A percentile compares a stretch with the other conserved stretches of the same genome.
Evolutionary conservation across 2,888 invertebrate genomes (phyloP).

Genomic region (Drosophila tripunctata): DNA sequence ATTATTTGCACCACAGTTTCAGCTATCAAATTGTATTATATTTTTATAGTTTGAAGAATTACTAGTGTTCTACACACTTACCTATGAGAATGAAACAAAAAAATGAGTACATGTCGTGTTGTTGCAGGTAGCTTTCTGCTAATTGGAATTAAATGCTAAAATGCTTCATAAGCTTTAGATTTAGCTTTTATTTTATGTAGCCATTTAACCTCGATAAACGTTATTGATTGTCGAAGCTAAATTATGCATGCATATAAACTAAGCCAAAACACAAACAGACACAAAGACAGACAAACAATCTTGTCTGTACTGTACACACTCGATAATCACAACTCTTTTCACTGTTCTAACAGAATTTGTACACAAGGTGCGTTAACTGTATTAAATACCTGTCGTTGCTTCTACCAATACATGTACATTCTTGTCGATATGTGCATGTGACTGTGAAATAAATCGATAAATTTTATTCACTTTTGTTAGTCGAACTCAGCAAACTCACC

Average conservation of each 20-base stretch:
- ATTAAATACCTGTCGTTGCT: constrained; percentile 48
- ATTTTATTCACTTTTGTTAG: constrained; percentile 69
- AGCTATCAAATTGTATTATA: no score
- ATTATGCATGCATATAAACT: constrained; percentile 52
- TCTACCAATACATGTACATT: not conserved
- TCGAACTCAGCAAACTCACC: no score
- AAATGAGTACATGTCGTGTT: not conserved
- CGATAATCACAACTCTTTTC: constrained; percentile 28
- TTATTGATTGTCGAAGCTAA: constrained; percentile 50
- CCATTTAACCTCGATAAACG: constrained; percentile 26
- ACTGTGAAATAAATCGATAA: constrained; percentile 59
- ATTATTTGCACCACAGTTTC: no score
- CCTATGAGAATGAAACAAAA: not conserved
- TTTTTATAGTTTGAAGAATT: no score
- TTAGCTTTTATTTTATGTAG: constrained; percentile 8
- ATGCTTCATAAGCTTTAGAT: constrained; percentile 21
- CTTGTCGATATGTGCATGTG: constrained; percentile 15
- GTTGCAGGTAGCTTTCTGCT: not conserved
- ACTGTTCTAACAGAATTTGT: constrained; percentile 32
- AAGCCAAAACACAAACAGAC: constrained; percentile 22
- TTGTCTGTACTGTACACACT: not conserved
- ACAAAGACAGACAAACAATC: constrained; percentile 10
- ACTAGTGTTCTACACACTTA: not conserved
- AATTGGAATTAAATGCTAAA: constrained; percentile 5
- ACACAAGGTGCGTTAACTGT: constrained; percentile 34